Base-by-base conservation (phyloP, 2,113 vertebrate species). In the Cebus imitator region DNA sequence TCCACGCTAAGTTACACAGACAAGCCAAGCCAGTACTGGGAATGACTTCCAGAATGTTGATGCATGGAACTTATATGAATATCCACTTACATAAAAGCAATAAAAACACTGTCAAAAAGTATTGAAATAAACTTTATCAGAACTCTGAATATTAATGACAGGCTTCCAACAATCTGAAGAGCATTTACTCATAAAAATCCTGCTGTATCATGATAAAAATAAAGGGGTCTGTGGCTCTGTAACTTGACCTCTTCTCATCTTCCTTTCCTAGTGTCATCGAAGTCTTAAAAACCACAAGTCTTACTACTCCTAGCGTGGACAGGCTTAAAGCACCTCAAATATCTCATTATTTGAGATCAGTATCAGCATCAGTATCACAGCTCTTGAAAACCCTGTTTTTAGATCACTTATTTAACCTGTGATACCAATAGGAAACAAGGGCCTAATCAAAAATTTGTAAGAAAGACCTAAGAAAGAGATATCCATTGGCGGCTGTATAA, bases 191-290 rank as follows among this genome's bases (percentile, higher is more conserved):
- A 8, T 30, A 21, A 72, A 66, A 87, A 55, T 8, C 27, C 17
- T 48, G 2, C 30, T n/a, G 13, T 27, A 5, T 2, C 4, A 64
- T 13, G 1, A 4, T 72, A 17, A 27, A 17, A 81, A n/a, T 2
- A 16, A 30, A 4, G 8, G 20, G 16, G 10, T 2, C 1, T 13
- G 5, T 55, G 45, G 6, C 32, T 55, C 18, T 82, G 17, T 7
- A 32, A 48, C 27, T 50, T 25, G 55, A 37, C 30, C 3, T 73
- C 25, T 1, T 8, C 18, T 14, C 18, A 10, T 25, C 1, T 30
- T 0, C 14, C 30, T 73, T n/a, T 35, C 16, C 52, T 43, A 30
- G 45, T 45, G 40, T 55, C 30, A 2, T 8, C 3, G 17, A 21
- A 35, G 6, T 27, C 23, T 20, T 37, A 37, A 76, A 83, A 55